phyloP scores from a whole-genome alignment of 2,797 vertebrate species.

The Loriculus beryllinus region DNA sequence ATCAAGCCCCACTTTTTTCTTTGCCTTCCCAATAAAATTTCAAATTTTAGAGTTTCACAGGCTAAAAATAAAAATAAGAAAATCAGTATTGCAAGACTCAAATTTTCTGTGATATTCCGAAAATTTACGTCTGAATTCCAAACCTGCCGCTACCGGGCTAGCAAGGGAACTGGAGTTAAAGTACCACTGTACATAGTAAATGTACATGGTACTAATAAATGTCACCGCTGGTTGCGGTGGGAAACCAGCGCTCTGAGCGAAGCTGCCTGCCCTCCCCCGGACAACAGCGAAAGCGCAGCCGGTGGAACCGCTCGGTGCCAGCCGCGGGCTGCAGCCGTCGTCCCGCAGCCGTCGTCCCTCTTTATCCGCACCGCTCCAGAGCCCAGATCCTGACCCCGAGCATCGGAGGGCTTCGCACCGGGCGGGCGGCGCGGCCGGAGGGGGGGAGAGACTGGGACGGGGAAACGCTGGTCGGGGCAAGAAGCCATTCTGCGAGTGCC shows the following conservation, averaged over 20 bases:
- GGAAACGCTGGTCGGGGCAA: neutral
- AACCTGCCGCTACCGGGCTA: neutral
- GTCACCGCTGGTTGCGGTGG: neutral
- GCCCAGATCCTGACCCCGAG: neutral
- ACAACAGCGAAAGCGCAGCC: neutral
- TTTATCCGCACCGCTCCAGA: neutral
- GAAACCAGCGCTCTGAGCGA: neutral
- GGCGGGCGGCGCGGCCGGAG: neutral
- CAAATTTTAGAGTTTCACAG: neutral
- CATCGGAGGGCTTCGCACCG: too few species aligned
- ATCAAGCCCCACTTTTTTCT: neutral
- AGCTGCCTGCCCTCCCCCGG: neutral
- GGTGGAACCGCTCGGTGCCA: rapidly evolving
- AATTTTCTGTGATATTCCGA: neutral
- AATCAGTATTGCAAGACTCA: neutral
- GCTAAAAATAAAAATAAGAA: neutral
- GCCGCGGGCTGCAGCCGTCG: neutral
- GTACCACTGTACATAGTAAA: neutral
- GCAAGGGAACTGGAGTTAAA: neutral
- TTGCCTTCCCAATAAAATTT: neutral
- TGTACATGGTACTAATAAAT: too few species aligned
- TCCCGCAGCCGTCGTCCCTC: too few species aligned
- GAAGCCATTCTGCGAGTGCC: slow-evolving; percentile 49
- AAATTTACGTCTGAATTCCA: neutral
- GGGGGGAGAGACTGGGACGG: neutral